Conservation (phyloP, 2,113 vertebrate species). For the Pardalotus punctatus region DNA sequence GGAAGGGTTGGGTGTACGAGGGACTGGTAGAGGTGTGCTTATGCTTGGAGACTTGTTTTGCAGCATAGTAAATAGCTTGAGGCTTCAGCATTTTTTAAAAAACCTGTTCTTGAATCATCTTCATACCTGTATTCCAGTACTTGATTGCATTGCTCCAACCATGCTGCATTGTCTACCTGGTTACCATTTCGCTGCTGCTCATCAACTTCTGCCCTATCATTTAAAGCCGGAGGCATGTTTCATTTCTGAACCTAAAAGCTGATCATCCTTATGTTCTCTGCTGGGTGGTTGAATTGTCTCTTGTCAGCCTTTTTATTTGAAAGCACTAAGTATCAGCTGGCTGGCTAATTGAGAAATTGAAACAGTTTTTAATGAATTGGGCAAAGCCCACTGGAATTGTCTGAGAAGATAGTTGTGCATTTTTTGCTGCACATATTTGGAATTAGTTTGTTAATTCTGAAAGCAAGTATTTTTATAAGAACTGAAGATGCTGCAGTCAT, state of each 20-base stretch:
- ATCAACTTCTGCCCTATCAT: neutral
- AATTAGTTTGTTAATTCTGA: constrained; percentile 38
- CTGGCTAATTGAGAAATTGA: constrained; percentile 60
- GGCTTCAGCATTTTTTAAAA: neutral
- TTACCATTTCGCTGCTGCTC: constrained; percentile 47
- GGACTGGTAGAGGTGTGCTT: neutral
- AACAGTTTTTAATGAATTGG: constrained; percentile 43
- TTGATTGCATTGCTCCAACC: constrained; percentile 29
- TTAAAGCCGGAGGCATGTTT: constrained; percentile 14
- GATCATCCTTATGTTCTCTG: constrained; percentile 50
- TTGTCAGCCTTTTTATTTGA: constrained; percentile 41
- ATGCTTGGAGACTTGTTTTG: constrained; percentile 40
- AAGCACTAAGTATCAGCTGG: constrained; percentile 36
- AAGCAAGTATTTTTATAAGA: constrained; percentile 36
- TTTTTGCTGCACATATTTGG: neutral
- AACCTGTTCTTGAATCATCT: constrained; percentile 38
- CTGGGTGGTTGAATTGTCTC: constrained; percentile 56
- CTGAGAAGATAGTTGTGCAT: constrained; percentile 24
- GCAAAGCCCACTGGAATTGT: constrained; percentile 47
- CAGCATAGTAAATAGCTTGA: constrained; percentile 29
- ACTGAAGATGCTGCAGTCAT: constrained; percentile 47
- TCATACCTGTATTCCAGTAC: constrained; percentile 41
- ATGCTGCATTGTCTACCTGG: constrained; percentile 52
- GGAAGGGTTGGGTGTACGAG: neutral
- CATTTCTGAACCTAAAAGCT: constrained; percentile 38